Evolutionary conservation across 2,797 vertebrate species (phyloP), one percentile per base, ranked within the genome.

Genomic region (Florisuga fusca): DNA sequence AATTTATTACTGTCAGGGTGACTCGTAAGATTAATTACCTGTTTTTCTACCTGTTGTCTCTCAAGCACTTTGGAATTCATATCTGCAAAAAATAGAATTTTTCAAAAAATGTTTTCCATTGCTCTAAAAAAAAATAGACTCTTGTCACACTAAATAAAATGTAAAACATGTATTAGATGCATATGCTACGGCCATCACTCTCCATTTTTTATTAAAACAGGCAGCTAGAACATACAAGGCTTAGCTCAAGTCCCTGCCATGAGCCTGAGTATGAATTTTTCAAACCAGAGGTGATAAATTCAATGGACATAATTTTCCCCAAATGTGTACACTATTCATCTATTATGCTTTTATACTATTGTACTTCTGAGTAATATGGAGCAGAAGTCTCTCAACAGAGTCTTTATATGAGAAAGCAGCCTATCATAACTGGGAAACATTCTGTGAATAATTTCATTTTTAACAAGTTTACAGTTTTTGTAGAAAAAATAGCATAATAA

Each of bases 11-110:
- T 51, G 33, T 69, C 38, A 73, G 48, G 31, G 17, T 45, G 48
- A 64, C 54, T 90, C 19, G n/a, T 73, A 57, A 33, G n/a, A 87
- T 82, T 90, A 96, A 94, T 94, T 90, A 84, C 36, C 23, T 71
- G 41, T 3, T 95, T 95, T 81, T 45, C 34, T 79, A 23, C n/a
- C 7, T 93, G 86, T 88, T 84, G 15, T 78, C 18, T 78, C 16
- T 89, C n/a, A 15, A 51, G 14, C 88, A 50, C 33, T 89, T 85
- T 23, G 34, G 64, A 84, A 89, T 57, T 82, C 12, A 15, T 27
- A 67, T 26, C 58, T 71, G 26, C 17, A 51, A 90, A 45, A 84
- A 88, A 73, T 8, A 4, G 2, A 2, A 21, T 63, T 85, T 93
- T 78, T 59, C 7, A 1, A 68, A 93, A 90, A 73, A 21, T 63